These are phyloP conservation scores for Agrotis segetum DNA, from an alignment of 2,888 invertebrate genomes.

Conservation along the genomic window DNA sequence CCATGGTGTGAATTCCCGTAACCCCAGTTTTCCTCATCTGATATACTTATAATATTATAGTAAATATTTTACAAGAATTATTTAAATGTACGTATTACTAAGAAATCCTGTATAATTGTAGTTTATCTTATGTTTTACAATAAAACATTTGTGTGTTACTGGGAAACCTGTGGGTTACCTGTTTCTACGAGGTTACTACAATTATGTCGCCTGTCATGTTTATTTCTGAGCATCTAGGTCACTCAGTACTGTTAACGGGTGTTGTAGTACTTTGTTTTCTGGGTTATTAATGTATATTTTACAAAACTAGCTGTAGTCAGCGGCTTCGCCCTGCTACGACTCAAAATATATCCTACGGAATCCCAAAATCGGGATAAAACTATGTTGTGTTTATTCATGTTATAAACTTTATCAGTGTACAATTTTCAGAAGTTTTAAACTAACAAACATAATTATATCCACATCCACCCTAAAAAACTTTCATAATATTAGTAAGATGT, in stretches of 20 bases:
- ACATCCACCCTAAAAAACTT: no score
- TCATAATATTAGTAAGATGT: no score
- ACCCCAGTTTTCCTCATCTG: slow-evolving; percentile 50
- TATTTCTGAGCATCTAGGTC: slow-evolving; percentile 1
- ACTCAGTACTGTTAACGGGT: neutral
- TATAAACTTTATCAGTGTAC: no score
- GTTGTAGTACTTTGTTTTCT: no score
- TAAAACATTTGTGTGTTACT: slow-evolving; percentile 25
- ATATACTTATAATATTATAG: slow-evolving; percentile 32
- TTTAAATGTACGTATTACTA: slow-evolving; percentile 4
- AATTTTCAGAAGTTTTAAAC: no score
- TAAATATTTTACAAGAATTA: slow-evolving; percentile 18
- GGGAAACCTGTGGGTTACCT: slow-evolving; percentile 1
- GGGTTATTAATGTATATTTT: neutral
- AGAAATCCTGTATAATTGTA: slow-evolving; percentile 3
- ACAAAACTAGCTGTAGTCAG: no score
- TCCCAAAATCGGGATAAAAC: no score
- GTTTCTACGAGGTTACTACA: slow-evolving; percentile 4
- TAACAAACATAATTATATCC: no score
- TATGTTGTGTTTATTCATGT: no score
- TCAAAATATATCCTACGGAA: no score
- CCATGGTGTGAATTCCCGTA: slow-evolving; percentile 46
- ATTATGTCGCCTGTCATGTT: neutral
- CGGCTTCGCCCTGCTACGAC: no score
- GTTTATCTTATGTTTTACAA: slow-evolving; percentile 24